Base-by-base conservation (phyloP, 2,797 vertebrate genomes). In the Urocyon cinereoargenteus region DNA sequence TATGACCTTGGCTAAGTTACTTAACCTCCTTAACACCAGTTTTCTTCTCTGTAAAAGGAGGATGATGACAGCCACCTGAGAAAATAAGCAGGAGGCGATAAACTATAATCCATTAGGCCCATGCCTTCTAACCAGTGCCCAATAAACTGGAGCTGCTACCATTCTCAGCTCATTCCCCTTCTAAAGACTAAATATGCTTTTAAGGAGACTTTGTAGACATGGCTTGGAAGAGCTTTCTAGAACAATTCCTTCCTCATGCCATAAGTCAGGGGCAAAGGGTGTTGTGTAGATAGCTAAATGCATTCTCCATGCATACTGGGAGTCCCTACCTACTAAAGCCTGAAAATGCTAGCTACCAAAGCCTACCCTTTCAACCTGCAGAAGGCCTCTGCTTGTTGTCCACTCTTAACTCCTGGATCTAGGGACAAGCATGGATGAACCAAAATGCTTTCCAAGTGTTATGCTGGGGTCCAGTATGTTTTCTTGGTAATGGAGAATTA, bases 401-500 rank as follows among this genome's bases (percentile, higher is more conserved):
- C 19, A 19, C 77, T 90, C 93, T 92, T 77, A 70, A 93, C 21
- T 90, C n/a, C 61, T 82, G 22, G 21, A 79, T 84, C 95, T 68
- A 78, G 53, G 22, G 62, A 94, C 34, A 95, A 53, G 36, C 3
- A 16, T 34, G 12, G 22, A 89, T 10, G 68, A 87, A 86, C 55
- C 77, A 79, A 66, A 62, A 78, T 49, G 68, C 16, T 94, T 91
- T 68, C 21, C 36, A 16, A 66, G 31, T 45, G 18, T 79, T 66
- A 82, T 51, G 34, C 40, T 90, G 55, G 49, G 86, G 40, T 77
- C 61, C 68, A 73, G 34, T 85, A 61, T 73, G 59, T 90, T 91
- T 94, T 93, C 83, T 93, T 73, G 89, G 85, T 83, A 86, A 94
- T 61, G 83, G 85, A 89, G 73, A 90, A 93, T 92, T 94, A 89